Base-by-base conservation (phyloP, 37 sponge, comb jelly and placozoan genomes). In the Haliclona indistincta region DNA sequence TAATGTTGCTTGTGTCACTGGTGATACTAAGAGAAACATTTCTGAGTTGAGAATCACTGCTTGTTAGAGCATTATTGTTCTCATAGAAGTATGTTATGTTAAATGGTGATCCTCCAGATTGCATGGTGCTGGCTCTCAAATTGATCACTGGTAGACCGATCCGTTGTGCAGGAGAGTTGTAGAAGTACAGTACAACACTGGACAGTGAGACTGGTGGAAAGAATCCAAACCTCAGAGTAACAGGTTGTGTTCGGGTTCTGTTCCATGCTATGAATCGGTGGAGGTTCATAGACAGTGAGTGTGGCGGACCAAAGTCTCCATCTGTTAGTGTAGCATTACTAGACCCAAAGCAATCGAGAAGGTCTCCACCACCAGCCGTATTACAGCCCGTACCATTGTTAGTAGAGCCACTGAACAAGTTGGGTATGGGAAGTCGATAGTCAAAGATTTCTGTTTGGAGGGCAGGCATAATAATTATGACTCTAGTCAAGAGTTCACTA, bases 251-350 rank as follows among this genome's bases (percentile, higher is more conserved):
- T 25, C 78, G 30, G 28, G 37, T 54, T 28, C 22, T 38, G 52
- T 72, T 78, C 73, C 77, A 85, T 37, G 86, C 79, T 54, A 64
- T 29, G 26, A 58, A 58, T 11, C 60, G 11, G 11, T 26, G 26
- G 6, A 58, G n/a, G 13, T 58, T 6, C 11, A 6, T 26, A 58
- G 11, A n/a, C 6, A 58, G 7, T 58, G 60, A 58, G 25, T 58
- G 26, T 20, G n/a, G 11, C n/a, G 60, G 60, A 25, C 60, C 60
- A 58, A 58, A 25, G 22, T 25, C 28, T 25, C 28, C n/a, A 58
- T 58, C 60, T n/a, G 60, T 58, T 58, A 58, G 28, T n/a, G 11
- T 58, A 58, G 28, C 11, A 47, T 8, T 47, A 47, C 13, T 47
- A 47, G n/a, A n/a, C n/a, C 49, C 49, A 47, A 47, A 47, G 13